Percentiles rank a stretch among this genome's conserved stretches.
phyloP scores from a whole-genome alignment of 1,140 invertebrate genomes.

The Caerostris darwini region DNA sequence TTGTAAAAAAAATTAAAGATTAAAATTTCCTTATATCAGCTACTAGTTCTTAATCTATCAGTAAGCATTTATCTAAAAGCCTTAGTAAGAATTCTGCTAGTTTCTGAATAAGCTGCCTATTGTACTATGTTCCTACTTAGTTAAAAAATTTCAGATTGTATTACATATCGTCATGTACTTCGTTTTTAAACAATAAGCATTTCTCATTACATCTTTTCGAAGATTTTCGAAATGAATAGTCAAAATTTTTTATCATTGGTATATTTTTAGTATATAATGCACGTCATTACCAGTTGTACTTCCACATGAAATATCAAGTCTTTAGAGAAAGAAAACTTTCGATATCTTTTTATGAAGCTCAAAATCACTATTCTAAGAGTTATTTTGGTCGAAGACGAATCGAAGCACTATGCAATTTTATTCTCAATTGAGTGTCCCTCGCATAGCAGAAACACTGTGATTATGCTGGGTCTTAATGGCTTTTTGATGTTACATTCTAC shows the following conservation, averaged over 20 bases:
- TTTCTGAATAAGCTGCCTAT: too few species aligned
- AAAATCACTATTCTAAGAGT: constrained; percentile 17
- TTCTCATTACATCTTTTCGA: too few species aligned
- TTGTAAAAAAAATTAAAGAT: too few species aligned
- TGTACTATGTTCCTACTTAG: too few species aligned
- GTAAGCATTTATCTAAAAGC: too few species aligned
- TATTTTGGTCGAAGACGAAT: constrained; percentile 59
- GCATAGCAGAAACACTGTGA: constrained; percentile 52
- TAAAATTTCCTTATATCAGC: too few species aligned
- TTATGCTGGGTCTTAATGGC: constrained; percentile 61
- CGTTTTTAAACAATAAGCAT: too few species aligned
- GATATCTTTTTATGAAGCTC: not conserved
- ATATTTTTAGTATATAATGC: not conserved
- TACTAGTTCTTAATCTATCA: too few species aligned
- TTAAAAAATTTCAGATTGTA: too few species aligned
- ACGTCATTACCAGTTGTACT: not conserved
- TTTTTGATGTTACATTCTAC: constrained; percentile 51
- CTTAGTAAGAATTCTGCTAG: too few species aligned
- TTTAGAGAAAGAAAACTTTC: not conserved
- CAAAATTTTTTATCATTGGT: not conserved
- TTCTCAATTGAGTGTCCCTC: constrained; percentile 41
- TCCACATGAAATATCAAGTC: not conserved
- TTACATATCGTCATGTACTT: too few species aligned
- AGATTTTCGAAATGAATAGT: too few species aligned
- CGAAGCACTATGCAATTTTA: constrained; percentile 72